Percentiles rank a stretch among this genome's conserved stretches.
Conservation (phyloP, 2,113 vertebrate genomes). For the Crypturellus undulatus region DNA sequence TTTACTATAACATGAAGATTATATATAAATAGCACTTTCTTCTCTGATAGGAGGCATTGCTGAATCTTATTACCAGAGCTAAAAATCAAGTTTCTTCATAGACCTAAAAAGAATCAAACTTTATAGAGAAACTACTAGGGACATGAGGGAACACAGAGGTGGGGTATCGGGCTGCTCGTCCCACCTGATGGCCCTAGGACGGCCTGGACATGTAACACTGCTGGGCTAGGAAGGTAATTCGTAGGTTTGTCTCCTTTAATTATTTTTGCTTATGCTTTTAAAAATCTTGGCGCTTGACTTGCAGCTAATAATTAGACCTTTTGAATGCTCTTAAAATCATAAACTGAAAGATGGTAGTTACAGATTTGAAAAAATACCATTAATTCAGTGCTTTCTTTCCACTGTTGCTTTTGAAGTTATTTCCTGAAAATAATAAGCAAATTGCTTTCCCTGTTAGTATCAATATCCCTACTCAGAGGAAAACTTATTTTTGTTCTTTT, state of each 20-base stretch:
- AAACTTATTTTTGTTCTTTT: not conserved
- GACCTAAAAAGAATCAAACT: not conserved
- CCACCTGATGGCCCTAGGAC: fast-evolving
- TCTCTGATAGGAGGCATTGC: not conserved
- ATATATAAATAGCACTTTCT: not conserved
- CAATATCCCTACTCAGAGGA: not conserved
- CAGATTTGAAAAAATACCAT: constrained; percentile 19
- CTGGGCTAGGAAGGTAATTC: not conserved
- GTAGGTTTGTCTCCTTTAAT: not conserved
- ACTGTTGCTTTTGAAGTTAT: constrained; percentile 28
- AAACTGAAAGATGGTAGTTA: constrained; percentile 31
- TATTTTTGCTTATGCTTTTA: not conserved
- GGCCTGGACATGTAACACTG: fast-evolving
- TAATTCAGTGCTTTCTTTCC: constrained; percentile 21
- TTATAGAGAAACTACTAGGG: fast-evolving
- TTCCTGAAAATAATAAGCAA: constrained; percentile 32
- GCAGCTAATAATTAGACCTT: constrained; percentile 20
- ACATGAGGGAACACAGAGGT: not conserved
- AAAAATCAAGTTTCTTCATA: not conserved
- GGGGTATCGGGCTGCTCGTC: fast-evolving
- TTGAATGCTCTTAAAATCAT: not conserved
- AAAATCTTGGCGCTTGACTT: not conserved
- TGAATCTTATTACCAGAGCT: not conserved
- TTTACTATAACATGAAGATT: not conserved
- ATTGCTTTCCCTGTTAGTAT: constrained; percentile 46